Evolutionary conservation across 2,888 invertebrate species (phyloP), one percentile per base, ranked within the genome.

Genomic region (Leucophenga maculata): DNA sequence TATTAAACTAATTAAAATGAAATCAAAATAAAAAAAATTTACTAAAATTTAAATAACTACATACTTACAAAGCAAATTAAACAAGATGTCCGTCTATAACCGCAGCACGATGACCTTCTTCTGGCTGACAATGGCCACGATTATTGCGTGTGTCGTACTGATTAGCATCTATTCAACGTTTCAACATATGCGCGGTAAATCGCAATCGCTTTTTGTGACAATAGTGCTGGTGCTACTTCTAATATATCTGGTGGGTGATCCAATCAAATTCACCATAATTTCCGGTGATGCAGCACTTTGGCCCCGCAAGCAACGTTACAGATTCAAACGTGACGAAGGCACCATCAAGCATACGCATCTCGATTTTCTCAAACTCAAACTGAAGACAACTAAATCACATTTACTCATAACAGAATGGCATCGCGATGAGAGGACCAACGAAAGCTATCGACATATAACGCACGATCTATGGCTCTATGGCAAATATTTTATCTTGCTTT

Each of bases 391-490:
- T 8, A 75, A 78, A 66, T 72, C 74, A 0, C 73, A 78, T 52
- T 65, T 79, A 2, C n/a, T 67, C 1, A 65, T 79, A 1, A 67
- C 68, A 0, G 48, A 71, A 22, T 64, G 66, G 6, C 75, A 79
- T 62, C 72, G 77, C 31, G 72, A 78, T 46, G 83, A 84, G 68
- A 31, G 48, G 1, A 39, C 72, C 3, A 83, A 80, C 48, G 65
- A 76, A 0, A 69, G 74, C 48, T 85, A 81, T 65, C 70, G 74
- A 14, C 70, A 71, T 13, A 74, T 84, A 16, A 65, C 78, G 0
- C 52, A 66, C 11, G 85, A 85, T 52, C 26, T 84, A 13, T 72
- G 79, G 57, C 66, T 82, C 9, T 80, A 77, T 72, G 73, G 76
- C 4, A 75, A 75, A 50, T 84, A 85, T 69, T 75, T 83, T n/a